phyloP scores from a whole-genome alignment of 2,888 invertebrate species.

The Caenorhabditis sp. region DNA sequence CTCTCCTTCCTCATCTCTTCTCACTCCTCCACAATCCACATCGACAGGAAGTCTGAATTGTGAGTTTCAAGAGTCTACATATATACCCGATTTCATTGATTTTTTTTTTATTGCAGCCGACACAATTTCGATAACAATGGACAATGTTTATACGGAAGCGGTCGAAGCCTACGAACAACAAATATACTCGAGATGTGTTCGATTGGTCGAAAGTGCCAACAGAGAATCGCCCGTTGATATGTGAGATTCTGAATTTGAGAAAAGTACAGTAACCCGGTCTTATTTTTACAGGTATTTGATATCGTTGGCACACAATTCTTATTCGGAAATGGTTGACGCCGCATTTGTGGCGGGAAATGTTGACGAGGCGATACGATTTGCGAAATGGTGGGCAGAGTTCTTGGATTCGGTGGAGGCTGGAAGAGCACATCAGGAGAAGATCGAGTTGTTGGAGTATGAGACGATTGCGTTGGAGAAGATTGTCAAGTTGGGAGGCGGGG shows the following conservation, averaged over 20 bases:
- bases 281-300: constrained; percentile 39
- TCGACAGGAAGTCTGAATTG: constrained; percentile 40
- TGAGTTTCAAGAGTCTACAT: constrained; percentile 17
- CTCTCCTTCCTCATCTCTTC: constrained; percentile 10
- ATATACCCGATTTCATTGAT: background rate
- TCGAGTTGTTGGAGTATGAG: constrained; percentile 38
- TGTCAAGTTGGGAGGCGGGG: constrained; percentile 12
- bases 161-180: constrained; percentile 51
- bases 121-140: constrained; percentile 13
- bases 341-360: constrained; percentile 12
- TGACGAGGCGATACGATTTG: constrained; percentile 44
- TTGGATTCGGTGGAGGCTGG: constrained; percentile 43
- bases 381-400: constrained; percentile 49
- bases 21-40: constrained; percentile 39
- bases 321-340: constrained; percentile 43
- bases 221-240: constrained; percentile 42
- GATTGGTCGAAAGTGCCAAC: constrained; percentile 44
- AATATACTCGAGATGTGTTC: constrained; percentile 51
- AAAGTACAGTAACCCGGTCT: too few species aligned
- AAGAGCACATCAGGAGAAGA: constrained; percentile 32
- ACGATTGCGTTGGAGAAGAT: constrained; percentile 30
- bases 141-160: constrained; percentile 37
- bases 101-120: constrained; percentile 23
- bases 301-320: constrained; percentile 49
- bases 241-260: too few species aligned